Base-by-base conservation (phyloP, 2,797 vertebrate species). In the Tarsius wallacei region DNA sequence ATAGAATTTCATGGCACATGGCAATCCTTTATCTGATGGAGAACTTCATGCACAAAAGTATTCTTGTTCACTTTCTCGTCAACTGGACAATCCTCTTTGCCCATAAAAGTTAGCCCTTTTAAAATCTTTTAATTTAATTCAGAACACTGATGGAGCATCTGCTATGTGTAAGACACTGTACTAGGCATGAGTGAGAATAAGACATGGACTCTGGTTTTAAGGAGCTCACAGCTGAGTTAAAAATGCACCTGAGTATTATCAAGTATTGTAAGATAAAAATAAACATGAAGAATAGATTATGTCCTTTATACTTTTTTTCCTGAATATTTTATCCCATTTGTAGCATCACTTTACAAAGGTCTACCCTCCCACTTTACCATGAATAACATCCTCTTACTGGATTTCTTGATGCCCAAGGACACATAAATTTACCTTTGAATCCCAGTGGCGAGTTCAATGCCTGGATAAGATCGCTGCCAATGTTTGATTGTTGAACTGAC, bases 201-300 rank as follows among this genome's bases (percentile, higher is more conserved):
- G 22, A 77, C 24, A 59, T 47, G 76, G 70, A 51, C 22, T 70
- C 90, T 83, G 22, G 14, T n/a, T 91, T 91, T n/a, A 87, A 90
- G 36, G 4, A 81, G 77, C 15, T 95, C 83, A 96, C 14, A 66
- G 70, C 59, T 61, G 91, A 71, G 36, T 59, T 74, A 51, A 61
- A 47, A 15, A n/a, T 5, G 2, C 63, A 83, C 24, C 2, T 42
- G 59, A 63, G 5, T 68, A 68, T 87, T 66, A 61, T 55, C 55
- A 93, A 85, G 31, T 89, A 31, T 94, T 63, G 15, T 26, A 59
- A 55, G 31, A 90, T 68, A 83, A 95, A 95, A 94, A 87, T 57
- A 73, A 84, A 28, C 26, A 53, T 63, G 51, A 5, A 80, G 55
- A 81, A 71, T 47, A 93, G 61, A 26, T 76, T 47, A 61, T 15